Evolutionary conservation across 2,888 invertebrate genomes (phyloP), one percentile per base, ranked within the genome.

Genomic region (Harpalus rufipes): DNA sequence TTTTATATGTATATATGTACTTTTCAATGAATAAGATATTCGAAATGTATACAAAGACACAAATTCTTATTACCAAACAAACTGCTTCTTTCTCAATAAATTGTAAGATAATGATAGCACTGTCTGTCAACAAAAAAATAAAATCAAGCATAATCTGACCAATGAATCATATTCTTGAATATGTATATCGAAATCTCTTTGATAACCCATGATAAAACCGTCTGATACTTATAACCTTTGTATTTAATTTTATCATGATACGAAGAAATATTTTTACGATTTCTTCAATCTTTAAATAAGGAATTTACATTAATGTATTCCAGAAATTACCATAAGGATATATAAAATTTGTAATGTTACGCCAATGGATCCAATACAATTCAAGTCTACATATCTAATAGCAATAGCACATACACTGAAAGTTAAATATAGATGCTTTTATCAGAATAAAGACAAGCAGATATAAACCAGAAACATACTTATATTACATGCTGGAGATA

Each of bases 381-480:
- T 41, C 44, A 74, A 74, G 44, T 18, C 44, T 44, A 16, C 72
- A 16, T 18, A 74, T 74, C 72, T 74, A 74, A 74, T 18, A 74
- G 72, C 44, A 74, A 74, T 18, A 74, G 72, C 44, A 41, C 12
- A 74, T 74, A 21, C 32, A 78, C 59, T 56, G 58, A 78, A 58
- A 78, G 78, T 78, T 78, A 78, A 58, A 78, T 78, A 58, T 78
- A 78, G 78, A 16, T 21, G 10, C 58, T 25, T 58, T 78, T 78
- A 78, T 78, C 78, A 18, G 32, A 78, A 58, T 58, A 78, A n/a
- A 78, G 58, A 7, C 56, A 58, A 32, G 58, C 8, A 58, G 78
- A 78, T 78, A 78, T 25, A 32, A 78, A 78, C 78, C 78, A 78
- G 78, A 78, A 78, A 58, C 59, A 56, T 25, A 78, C 56, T 78